Percentiles rank a stretch among this genome's conserved stretches.
These are phyloP conservation scores for Plotosus lineatus DNA, from an alignment of 2,113 vertebrate species.

Conservation along the genomic window DNA sequence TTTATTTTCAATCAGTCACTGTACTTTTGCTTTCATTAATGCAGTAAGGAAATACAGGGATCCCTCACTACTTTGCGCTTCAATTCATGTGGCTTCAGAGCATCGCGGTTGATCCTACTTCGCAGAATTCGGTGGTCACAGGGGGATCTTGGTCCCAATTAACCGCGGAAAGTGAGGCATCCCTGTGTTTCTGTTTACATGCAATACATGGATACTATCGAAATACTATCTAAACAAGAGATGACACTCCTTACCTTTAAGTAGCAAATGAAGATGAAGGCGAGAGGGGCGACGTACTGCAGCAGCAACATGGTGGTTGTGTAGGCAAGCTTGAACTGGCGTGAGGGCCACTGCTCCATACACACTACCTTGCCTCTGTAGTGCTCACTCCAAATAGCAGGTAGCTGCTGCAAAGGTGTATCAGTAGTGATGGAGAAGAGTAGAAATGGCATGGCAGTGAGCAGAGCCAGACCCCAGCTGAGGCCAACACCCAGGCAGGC, in stretches of 20 bases:
- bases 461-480: conserved; percentile 80
- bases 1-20: not conserved
- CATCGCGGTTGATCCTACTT: too few species aligned
- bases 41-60: not conserved
- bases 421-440: conserved; percentile 79
- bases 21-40: not conserved
- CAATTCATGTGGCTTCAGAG: too few species aligned
- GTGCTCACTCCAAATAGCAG: conserved; percentile 65
- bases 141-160: too few species aligned
- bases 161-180: too few species aligned
- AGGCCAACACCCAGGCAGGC: conserved; percentile 79
- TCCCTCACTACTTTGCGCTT: too few species aligned
- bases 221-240: not conserved
- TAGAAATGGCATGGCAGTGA: conserved; percentile 81
- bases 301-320: conserved; percentile 81
- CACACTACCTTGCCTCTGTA: conserved; percentile 85
- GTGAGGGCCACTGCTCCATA: conserved; percentile 79
- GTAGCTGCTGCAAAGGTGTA: conserved; percentile 79
- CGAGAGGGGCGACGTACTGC: conserved; percentile 82
- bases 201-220: too few species aligned
- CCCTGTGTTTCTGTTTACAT: too few species aligned
- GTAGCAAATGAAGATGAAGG: conserved; percentile 89
- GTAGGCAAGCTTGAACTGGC: conserved; percentile 77
- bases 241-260: conserved; percentile 76
- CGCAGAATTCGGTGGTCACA: too few species aligned